Evolutionary conservation across 2,888 invertebrate genomes (phyloP).

Genomic region (Anaspis maculata): DNA sequence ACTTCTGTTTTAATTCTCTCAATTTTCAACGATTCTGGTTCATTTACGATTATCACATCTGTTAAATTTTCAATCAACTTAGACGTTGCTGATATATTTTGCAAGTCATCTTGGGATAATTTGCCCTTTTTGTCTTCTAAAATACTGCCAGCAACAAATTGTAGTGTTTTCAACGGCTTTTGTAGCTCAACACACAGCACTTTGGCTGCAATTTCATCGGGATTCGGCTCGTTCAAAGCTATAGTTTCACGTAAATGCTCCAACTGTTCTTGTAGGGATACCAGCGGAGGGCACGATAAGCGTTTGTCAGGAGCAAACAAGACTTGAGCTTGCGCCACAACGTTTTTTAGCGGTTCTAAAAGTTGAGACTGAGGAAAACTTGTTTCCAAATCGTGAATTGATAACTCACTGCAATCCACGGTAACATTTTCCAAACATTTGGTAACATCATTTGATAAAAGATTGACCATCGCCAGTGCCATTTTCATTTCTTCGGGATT

Average conservation of each 20-base stretch:
- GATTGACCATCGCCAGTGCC: neutral
- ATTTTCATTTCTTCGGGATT: neutral
- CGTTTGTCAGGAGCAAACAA: no score
- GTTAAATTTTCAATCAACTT: constrained; percentile 6
- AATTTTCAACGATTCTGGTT: constrained; percentile 9
- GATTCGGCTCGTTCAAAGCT: no score
- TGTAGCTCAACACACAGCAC: constrained; percentile 35
- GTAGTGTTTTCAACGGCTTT: constrained; percentile 34
- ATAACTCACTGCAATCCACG: no score
- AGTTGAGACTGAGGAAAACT: no score
- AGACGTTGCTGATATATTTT: constrained; percentile 21
- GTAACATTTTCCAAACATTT: constrained; percentile 13
- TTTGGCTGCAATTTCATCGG: no score
- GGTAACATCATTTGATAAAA: constrained; percentile 2
- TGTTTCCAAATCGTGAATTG: no score
- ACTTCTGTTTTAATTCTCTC: constrained; percentile 16
- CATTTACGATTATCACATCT: constrained; percentile 7
- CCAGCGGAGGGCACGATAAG: no score
- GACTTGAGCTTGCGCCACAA: no score
- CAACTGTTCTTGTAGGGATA: no score
- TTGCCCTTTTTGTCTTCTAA: constrained; percentile 33
- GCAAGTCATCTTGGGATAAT: constrained; percentile 32
- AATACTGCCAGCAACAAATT: constrained; percentile 33
- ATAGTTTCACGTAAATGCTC: no score
- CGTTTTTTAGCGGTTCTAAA: no score